Conservation (phyloP, 2,888 invertebrate genomes). For the Xestia sexstrigata region DNA sequence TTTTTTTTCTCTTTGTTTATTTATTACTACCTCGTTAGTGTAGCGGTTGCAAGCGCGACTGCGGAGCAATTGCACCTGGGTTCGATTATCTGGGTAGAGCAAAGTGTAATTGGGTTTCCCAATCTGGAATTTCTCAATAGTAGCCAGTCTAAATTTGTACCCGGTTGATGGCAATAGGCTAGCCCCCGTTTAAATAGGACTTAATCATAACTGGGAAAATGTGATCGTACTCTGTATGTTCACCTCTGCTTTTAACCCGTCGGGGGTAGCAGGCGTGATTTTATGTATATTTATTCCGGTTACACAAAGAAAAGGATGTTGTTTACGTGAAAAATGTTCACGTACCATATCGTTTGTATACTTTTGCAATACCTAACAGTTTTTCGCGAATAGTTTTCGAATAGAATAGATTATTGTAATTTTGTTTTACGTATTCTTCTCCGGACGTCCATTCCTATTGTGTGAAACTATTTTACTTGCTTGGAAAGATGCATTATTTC, state of each 20-base stretch:
- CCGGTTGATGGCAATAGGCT: background rate
- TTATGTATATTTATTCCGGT: slow-evolving; percentile 46
- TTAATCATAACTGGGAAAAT: background rate
- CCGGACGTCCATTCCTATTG: background rate
- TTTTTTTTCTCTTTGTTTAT: slow-evolving; percentile 39
- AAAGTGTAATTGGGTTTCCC: background rate
- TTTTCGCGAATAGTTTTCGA: slow-evolving; percentile 5
- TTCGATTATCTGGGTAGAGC: background rate
- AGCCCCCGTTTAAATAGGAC: background rate
- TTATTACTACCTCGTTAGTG: slow-evolving; percentile 11
- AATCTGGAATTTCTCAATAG: too few relatives aligned
- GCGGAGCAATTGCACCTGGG: background rate
- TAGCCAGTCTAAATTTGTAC: too few relatives aligned
- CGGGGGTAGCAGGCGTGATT: background rate
- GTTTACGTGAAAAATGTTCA: slow-evolving; percentile 24
- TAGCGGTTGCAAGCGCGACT: background rate
- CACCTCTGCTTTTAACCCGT: background rate
- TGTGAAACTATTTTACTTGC: background rate
- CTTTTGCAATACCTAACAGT: slow-evolving; percentile 23
- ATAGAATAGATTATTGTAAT: background rate
- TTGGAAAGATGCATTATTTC: background rate
- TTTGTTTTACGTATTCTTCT: slow-evolving; percentile 7
- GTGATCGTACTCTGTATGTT: background rate
- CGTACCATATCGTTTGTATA: slow-evolving; percentile 38
- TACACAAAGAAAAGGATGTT: slow-evolving; percentile 42